Evolutionary conservation across 2,797 vertebrate genomes (phyloP), one percentile per base, ranked within the genome.

Genomic region (Pyrrhura leucotis): DNA sequence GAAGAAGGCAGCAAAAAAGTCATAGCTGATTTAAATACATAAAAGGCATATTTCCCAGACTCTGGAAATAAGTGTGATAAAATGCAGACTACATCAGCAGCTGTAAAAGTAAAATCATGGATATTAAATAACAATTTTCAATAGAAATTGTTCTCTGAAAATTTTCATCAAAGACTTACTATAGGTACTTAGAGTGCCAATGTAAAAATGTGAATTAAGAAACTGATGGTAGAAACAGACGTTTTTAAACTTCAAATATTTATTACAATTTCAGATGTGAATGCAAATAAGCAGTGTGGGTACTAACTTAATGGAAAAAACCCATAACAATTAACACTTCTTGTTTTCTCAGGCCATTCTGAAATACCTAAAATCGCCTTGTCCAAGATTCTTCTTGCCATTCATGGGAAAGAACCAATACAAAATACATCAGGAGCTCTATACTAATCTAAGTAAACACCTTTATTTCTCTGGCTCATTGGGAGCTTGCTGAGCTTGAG

Each of bases 51-150:
- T 75, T 78, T 72, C 28, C 33, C 20, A 82, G 63, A 66, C 31
- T 48, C 22, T 61, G 37, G 78, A 76, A 88, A 66, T 47, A 37
- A 85, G 19, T 35, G 17, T 56, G 53, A 44, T 73, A 50, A 92
- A 92, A 48, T 53, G 18, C 61, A 28, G 42, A n/a, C 14, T 58
- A 42, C 48, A 74, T 8, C 39, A 66, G 28, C 19, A 44, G 29
- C 23, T 37, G 7, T 53, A 71, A 50, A 89, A 91, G 12, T 59
- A 50, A 85, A 94, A 77, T 15, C 13, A 71, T 76, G 13, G 67
- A 37, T 82, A 87, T 67, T 78, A 94, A 97, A 75, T 45, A 89
- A 77, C 89, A 63, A 37, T 82, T 94, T 91, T 82, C 58, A 87
- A 37, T 47, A 75, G 3, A 6, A 90, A 47, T 92, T 76, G 37